These are phyloP conservation scores for Yponomeuta malinellus DNA, from an alignment of 2,888 invertebrate genomes.

Conservation along the genomic window DNA sequence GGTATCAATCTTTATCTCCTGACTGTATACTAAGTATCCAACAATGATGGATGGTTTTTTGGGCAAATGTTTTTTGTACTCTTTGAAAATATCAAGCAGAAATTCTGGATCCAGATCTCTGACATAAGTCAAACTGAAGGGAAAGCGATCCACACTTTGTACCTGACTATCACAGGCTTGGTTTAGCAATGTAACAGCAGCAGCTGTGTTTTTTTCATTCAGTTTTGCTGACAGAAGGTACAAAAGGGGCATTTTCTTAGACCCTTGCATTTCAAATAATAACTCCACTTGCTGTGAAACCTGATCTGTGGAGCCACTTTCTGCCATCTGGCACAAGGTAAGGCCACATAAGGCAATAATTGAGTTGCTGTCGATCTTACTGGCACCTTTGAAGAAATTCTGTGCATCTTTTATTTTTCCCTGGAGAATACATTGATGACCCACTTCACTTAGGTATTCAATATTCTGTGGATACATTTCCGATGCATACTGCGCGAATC, in stretches of 20 bases:
- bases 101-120: conserved; percentile 89
- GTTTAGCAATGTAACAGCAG: conserved; percentile 76
- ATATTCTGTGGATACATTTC: conserved; percentile 81
- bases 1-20: conserved; percentile 62
- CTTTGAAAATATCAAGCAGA: conserved; percentile 84
- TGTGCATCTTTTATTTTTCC: conserved; percentile 86
- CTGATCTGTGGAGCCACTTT: conserved; percentile 82
- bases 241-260: conserved; percentile 80
- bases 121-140: conserved; percentile 86
- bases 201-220: conserved; percentile 66
- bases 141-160: conserved; percentile 57
- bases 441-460: conserved; percentile 87
- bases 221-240: conserved; percentile 82
- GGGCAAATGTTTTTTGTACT: conserved; percentile 85
- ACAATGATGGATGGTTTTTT: conserved; percentile 72
- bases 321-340: conserved; percentile 86
- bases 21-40: conserved; percentile 56
- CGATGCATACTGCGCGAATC: conserved; percentile 86
- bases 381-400: conserved; percentile 85
- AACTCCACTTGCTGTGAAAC: conserved; percentile 91
- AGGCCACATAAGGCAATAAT: conserved; percentile 87
- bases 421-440: conserved; percentile 84
- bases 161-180: conserved; percentile 76
- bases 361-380: conserved; percentile 89
- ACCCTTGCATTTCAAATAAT: conserved; percentile 85